Percentiles rank a stretch among this genome's conserved stretches.
phyloP scores from a whole-genome alignment of 2,888 invertebrate species.

The Ditylenchus weischeri region DNA sequence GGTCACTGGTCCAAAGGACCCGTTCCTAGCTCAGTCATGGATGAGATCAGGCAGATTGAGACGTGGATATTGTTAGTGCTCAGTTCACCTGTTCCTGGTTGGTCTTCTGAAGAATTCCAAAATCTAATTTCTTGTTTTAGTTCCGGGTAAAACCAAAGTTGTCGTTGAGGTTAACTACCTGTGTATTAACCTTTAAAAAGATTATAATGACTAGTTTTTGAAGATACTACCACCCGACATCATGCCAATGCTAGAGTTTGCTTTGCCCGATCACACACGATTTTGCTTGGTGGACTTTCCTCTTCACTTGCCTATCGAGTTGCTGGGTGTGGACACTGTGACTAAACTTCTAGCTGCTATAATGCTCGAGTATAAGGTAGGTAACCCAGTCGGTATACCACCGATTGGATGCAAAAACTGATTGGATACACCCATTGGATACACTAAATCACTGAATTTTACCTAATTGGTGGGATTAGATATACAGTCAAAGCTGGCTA shows the following conservation, averaged over 20 bases:
- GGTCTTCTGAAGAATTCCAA: no score
- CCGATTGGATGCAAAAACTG: no score
- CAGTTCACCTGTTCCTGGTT: conserved; percentile 84
- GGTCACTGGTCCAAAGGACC: conserved; percentile 59
- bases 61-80: conserved; percentile 77
- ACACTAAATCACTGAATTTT: no score
- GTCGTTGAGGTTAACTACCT: conserved; percentile 59
- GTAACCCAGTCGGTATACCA: no score
- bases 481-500: no score
- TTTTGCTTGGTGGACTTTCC: conserved; percentile 97
- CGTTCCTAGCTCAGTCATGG: conserved; percentile 78
- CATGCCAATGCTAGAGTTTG: conserved; percentile 74
- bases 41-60: conserved; percentile 95
- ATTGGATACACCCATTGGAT: no score
- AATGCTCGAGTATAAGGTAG: conserved; percentile 88
- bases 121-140: conserved; percentile 56
- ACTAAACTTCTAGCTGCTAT: conserved; percentile 91
- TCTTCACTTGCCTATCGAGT: conserved; percentile 89
- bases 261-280: conserved; percentile 92
- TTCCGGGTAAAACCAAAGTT: conserved; percentile 88
- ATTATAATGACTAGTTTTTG: conserved; percentile 60
- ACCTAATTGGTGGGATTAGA: no score
- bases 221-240: conserved; percentile 80
- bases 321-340: conserved; percentile 95
- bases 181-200: conserved; percentile 1